Evolutionary conservation across 2,888 invertebrate genomes (phyloP).

Genomic region (Zygothrica quintamaculata): DNA sequence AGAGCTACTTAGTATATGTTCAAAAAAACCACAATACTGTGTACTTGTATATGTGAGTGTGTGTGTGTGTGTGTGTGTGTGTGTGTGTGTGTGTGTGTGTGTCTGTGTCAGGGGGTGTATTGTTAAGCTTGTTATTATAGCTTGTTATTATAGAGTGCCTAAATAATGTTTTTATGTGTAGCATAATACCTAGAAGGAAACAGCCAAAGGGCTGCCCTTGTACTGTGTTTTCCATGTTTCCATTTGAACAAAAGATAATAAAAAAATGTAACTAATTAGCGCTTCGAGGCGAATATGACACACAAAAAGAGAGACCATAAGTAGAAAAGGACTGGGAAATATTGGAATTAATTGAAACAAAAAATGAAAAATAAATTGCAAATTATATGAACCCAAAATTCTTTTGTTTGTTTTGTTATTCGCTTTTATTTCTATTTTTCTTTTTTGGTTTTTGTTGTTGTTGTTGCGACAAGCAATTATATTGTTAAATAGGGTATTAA

Average conservation of each 20-base stretch:
- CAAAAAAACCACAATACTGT: constrained; percentile 27
- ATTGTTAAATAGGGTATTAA: constrained; percentile 34
- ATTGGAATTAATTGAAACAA: constrained; percentile 5
- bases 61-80: constrained; percentile 5
- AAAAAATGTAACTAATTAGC: constrained; percentile 71
- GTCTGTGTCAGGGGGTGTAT: constrained; percentile 34
- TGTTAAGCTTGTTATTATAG: no score
- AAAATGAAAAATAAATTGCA: constrained; percentile 16
- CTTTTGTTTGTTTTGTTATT: constrained; percentile 39
- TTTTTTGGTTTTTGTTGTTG: constrained; percentile 2
- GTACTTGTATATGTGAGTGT: neutral
- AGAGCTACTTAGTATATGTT: neutral
- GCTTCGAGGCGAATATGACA: constrained; percentile 36
- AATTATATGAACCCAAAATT: no score
- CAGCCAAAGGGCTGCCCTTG: constrained; percentile 47
- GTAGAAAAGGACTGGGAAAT: neutral
- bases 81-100: constrained; percentile 13
- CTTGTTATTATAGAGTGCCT: constrained; percentile 52
- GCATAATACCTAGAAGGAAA: constrained; percentile 14
- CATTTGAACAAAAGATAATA: constrained; percentile 57
- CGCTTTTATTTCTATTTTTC: no score
- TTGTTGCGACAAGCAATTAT: constrained; percentile 37
- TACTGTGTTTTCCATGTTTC: constrained; percentile 54
- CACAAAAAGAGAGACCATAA: neutral
- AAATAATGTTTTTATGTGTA: constrained; percentile 5